Evolutionary conservation across 2,888 invertebrate genomes (phyloP).

Genomic region (Parnassius apollo): DNA sequence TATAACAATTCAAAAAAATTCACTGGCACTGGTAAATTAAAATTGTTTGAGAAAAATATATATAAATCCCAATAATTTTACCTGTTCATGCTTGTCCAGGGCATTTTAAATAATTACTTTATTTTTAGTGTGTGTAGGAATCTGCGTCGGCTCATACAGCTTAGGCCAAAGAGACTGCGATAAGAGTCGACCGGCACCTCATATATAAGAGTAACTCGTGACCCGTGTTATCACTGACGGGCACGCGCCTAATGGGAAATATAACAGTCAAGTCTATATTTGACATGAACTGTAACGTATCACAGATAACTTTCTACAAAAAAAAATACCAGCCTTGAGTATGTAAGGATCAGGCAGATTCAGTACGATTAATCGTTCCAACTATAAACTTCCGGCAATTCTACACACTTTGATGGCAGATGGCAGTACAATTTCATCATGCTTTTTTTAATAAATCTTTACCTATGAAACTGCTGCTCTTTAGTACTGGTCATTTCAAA

Average conservation of each 20-base stretch:
- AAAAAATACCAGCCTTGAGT: slow-evolving; percentile 8
- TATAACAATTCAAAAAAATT: slow-evolving; percentile 35
- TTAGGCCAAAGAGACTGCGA: slow-evolving; percentile 49
- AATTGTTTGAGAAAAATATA: no score
- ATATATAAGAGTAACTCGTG: slow-evolving; percentile 68
- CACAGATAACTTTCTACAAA: neutral
- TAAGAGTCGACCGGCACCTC: slow-evolving; percentile 39
- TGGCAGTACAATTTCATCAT: no score
- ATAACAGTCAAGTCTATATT: slow-evolving; percentile 38
- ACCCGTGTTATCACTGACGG: slow-evolving; percentile 62
- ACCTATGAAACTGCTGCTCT: no score
- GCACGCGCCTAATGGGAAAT: slow-evolving; percentile 65
- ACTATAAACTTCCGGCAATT: no score
- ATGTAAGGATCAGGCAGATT: no score
- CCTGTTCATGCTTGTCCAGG: slow-evolving; percentile 78
- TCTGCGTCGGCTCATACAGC: slow-evolving; percentile 62
- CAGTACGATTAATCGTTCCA: no score
- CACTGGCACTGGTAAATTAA: neutral
- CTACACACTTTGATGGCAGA: no score
- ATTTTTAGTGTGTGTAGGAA: slow-evolving; percentile 71
- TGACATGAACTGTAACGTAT: slow-evolving; percentile 28
- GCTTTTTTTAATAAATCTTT: no score
- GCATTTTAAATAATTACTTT: slow-evolving; percentile 68
- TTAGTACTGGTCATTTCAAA: no score
- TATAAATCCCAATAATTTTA: slow-evolving; percentile 34